phyloP scores from a whole-genome alignment of 1,140 invertebrate genomes.

The Drosophila guanche region DNA sequence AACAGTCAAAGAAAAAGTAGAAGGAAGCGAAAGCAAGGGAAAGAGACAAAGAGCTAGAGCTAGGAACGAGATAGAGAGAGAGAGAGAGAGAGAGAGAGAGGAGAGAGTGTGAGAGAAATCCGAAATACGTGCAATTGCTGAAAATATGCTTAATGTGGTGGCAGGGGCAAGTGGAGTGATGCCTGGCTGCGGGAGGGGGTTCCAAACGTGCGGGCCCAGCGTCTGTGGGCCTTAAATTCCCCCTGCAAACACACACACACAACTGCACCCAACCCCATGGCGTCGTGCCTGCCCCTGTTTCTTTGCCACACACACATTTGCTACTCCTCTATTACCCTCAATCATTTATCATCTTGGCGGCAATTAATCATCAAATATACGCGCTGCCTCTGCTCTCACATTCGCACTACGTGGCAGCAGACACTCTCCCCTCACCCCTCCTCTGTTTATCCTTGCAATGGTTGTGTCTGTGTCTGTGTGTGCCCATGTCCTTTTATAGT shows the following conservation, averaged over 20 bases:
- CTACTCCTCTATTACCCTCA: conserved; percentile 72
- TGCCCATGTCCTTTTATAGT: conserved; percentile 55
- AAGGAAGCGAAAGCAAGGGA: conserved; percentile 20
- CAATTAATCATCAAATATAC: conserved; percentile 75
- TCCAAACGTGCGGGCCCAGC: conserved; percentile 56
- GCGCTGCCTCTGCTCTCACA: conserved; percentile 45
- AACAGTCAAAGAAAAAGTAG: conserved; percentile 20
- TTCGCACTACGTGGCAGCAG: conserved; percentile 21
- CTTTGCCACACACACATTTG: conserved; percentile 35
- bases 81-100: not conserved
- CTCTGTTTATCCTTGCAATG: not conserved
- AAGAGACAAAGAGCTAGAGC: not conserved
- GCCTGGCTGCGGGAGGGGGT: too few species aligned
- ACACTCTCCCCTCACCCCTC: not conserved
- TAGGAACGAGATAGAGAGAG: not conserved
- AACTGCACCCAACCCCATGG: not conserved
- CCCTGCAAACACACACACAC: conserved; percentile 16
- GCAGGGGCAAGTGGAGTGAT: too few species aligned
- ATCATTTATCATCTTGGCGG: conserved; percentile 77
- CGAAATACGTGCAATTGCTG: conserved; percentile 74
- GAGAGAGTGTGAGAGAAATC: conserved; percentile 41
- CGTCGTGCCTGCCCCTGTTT: not conserved
- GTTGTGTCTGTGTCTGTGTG: not conserved
- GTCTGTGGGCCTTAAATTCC: conserved; percentile 65
- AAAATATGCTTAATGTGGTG: conserved; percentile 60